A percentile compares a stretch with the other conserved stretches of the same genome.
Conservation (phyloP, 2,888 invertebrate genomes). For the Panopea generosa region DNA sequence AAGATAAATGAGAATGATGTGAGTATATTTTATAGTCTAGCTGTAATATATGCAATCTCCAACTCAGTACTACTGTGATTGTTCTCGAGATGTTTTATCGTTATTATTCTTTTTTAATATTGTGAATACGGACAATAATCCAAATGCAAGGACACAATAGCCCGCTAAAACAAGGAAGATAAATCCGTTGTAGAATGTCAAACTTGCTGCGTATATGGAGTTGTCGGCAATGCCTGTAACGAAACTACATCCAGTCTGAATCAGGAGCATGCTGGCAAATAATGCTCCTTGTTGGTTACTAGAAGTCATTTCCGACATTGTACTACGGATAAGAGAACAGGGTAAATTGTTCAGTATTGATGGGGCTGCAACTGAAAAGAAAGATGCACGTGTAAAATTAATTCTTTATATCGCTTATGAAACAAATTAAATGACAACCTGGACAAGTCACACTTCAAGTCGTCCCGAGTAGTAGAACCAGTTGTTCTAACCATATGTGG, state of each 20-base stretch:
- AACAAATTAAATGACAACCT: too few relatives aligned
- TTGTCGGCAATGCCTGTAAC: constrained; percentile 31
- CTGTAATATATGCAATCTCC: too few relatives aligned
- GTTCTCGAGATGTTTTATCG: too few relatives aligned
- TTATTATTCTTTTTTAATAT: too few relatives aligned
- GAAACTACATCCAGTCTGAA: constrained; percentile 30
- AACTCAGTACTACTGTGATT: too few relatives aligned
- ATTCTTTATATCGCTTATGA: too few relatives aligned
- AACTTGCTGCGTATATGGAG: constrained; percentile 34
- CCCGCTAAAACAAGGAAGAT: constrained; percentile 43
- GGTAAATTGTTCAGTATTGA: constrained; percentile 22
- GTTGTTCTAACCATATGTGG: too few relatives aligned
- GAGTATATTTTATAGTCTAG: too few relatives aligned
- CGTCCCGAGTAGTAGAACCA: too few relatives aligned
- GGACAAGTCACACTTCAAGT: too few relatives aligned
- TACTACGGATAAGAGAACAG: constrained; percentile 27
- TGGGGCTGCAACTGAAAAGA: constrained; percentile 36
- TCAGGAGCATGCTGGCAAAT: constrained; percentile 35
- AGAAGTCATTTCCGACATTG: constrained; percentile 44
- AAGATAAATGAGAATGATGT: too few relatives aligned
- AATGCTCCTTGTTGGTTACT: constrained; percentile 42
- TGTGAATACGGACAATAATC: constrained; percentile 13
- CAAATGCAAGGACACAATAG: constrained; percentile 20
- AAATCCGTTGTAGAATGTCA: constrained; percentile 44
- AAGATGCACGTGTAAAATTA: too few relatives aligned